Evolutionary conservation across 2,797 vertebrate species (phyloP).

Genomic region (Coilia nasus): DNA sequence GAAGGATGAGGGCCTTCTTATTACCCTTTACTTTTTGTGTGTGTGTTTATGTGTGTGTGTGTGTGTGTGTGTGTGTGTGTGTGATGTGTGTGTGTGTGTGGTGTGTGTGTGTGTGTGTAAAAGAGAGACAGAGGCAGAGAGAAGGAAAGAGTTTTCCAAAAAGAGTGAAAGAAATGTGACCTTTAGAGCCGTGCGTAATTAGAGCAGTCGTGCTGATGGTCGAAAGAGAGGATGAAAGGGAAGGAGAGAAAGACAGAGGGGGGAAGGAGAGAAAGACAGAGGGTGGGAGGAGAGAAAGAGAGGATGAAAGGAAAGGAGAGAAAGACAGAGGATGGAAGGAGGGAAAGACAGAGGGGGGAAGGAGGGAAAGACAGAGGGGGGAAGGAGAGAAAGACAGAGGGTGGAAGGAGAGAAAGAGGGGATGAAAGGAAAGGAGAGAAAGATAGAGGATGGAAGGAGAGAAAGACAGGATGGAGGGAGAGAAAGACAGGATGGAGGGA

Average conservation of each 20-base stretch:
- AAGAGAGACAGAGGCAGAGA: not conserved
- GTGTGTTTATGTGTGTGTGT: not conserved
- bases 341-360: no score
- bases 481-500: conserved; percentile 2
- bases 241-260: not conserved
- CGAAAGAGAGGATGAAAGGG: conserved; percentile 16
- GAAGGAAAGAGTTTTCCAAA: not conserved
- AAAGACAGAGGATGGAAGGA: no score
- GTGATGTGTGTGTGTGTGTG: not conserved
- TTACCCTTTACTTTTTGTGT: not conserved
- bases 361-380: no score
- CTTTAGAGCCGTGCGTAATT: conserved; percentile 4
- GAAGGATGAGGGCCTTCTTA: not conserved
- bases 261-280: not conserved
- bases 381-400: no score
- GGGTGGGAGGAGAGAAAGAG: not conserved
- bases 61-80: not conserved
- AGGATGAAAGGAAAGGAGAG: no score
- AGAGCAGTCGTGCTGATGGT: conserved; percentile 31
- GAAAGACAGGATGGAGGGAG: conserved; percentile 2
- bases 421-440: not conserved
- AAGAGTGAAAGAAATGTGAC: not conserved
- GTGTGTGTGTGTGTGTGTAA: not conserved
- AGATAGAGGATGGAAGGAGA: conserved; percentile 16
- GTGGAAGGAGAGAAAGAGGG: not conserved